These are phyloP conservation scores for Andrena minutula DNA, from an alignment of 2,888 invertebrate genomes.

Conservation along the genomic window DNA sequence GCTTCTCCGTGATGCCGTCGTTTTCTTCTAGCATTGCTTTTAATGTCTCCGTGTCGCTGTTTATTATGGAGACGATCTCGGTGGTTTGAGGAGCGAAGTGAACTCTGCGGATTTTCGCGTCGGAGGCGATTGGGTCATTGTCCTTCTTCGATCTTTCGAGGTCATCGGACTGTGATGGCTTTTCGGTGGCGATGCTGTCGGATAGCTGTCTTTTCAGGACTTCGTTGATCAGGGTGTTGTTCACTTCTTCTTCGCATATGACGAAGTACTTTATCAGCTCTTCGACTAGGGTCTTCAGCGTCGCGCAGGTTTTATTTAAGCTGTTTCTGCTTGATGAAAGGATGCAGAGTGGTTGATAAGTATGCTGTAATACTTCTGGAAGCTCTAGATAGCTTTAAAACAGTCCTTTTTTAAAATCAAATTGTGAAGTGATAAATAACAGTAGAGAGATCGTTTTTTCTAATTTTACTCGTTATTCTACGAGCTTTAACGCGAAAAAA, in stretches of 20 bases:
- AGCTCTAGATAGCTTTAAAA: too few relatives aligned
- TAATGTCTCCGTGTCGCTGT: constrained; percentile 88
- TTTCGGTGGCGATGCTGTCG: constrained; percentile 12
- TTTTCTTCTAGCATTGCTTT: constrained; percentile 86
- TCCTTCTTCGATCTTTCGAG: constrained; percentile 75
- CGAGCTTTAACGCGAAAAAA: too few relatives aligned
- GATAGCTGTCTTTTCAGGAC: constrained; percentile 85
- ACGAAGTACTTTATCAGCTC: constrained; percentile 91
- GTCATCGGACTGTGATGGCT: constrained; percentile 61
- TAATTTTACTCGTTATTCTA: too few relatives aligned
- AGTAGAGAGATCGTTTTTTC: too few relatives aligned
- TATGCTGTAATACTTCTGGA: neutral
- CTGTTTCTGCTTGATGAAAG: constrained; percentile 86
- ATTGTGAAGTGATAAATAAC: too few relatives aligned
- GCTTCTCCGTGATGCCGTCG: constrained; percentile 86
- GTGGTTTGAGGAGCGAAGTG: constrained; percentile 90
- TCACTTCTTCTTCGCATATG: constrained; percentile 92
- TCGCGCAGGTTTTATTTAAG: constrained; percentile 88
- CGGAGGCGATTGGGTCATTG: constrained; percentile 63
- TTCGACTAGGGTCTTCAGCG: constrained; percentile 88
- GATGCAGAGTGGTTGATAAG: neutral
- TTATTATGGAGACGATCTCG: constrained; percentile 85
- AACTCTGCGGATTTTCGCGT: constrained; percentile 86
- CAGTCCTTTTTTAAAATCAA: too few relatives aligned
- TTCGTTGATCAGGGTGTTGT: constrained; percentile 90